Base-by-base conservation (phyloP, 2,113 vertebrate species). In the Oreochromis aureus region DNA sequence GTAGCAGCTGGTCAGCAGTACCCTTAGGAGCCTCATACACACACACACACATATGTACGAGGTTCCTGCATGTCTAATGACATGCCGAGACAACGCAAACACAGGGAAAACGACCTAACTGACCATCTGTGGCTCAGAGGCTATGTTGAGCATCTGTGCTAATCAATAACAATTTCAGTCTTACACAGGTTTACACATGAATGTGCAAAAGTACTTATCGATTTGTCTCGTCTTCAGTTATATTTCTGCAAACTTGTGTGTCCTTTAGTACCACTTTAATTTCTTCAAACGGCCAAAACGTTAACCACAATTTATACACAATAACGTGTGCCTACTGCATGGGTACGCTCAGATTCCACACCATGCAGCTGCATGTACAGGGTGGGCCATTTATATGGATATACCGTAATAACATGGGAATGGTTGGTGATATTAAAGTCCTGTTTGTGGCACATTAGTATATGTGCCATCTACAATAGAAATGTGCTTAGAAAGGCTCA, bases 1-100 rank as follows among this genome's bases (percentile, higher is more conserved):
- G 81, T 73, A 92, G 93, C 95, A 95, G 94, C 93, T 95, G 94
- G 93, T 94, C 89, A 94, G 92, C 93, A 86, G 85, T 41, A 89
- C 58, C 79, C 61, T 78, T n/a, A 30, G 32, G 56, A 94, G 86
- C 85, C 88, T 69, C 63, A 89, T 34, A 73, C 24, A 76, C 39
- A 83, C 4, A 6, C 71, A 82, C 71, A 82, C 10, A 61, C 83
- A 61, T 54, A 27, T 66, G 81, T 90, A 90, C 86, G 86, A 89
- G 89, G 91, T 53, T 81, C 84, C 89, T 93, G 93, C 91, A 94
- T 94, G 93, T 91, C 91, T 95, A 90, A 95, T 91, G 92, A 94
- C 80, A n/a, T 85, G 87, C 89, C 87, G 91, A 92, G 88, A 92
- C 58, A 22, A 88, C 88, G 85, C 16, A 87, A 86, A 89, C 86